Conservation (phyloP, 2,888 invertebrate genomes). For the Nymphalis c-album region DNA sequence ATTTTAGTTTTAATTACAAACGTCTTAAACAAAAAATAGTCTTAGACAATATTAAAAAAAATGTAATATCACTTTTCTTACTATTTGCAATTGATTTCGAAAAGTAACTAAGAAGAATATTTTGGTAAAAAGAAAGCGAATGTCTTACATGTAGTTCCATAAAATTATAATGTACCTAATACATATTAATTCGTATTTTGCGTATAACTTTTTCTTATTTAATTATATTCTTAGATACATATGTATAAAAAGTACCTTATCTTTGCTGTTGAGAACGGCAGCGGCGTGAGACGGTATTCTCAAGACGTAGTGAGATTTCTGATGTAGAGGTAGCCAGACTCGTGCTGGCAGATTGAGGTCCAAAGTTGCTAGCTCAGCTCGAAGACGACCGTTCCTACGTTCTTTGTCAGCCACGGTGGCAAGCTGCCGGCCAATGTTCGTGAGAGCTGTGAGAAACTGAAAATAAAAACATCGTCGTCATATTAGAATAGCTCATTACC, state of each 20-base stretch:
- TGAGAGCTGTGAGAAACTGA: conserved; percentile 71
- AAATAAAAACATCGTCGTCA: conserved; percentile 32
- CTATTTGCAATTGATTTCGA: too few species aligned
- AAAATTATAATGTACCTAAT: not conserved
- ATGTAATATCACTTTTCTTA: too few species aligned
- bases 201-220: not conserved
- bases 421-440: conserved; percentile 70
- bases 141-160: not conserved
- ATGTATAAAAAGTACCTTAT: conserved; percentile 81
- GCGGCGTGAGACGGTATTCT: conserved; percentile 98
- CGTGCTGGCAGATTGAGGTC: conserved; percentile 98
- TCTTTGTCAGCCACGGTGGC: conserved; percentile 83
- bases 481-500: not conserved
- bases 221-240: too few species aligned
- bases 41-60: too few species aligned
- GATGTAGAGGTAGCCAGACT: conserved; percentile 98
- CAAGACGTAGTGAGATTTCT: conserved; percentile 94
- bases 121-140: not conserved
- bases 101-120: too few species aligned
- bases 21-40: not conserved
- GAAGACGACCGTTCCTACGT: conserved; percentile 93
- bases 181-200: not conserved
- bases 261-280: conserved; percentile 99
- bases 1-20: not conserved
- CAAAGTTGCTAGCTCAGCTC: conserved; percentile 95